Evolutionary conservation across 2,797 vertebrate species (phyloP), one percentile per base, ranked within the genome.

Genomic region (Bovichtus diacanthus): DNA sequence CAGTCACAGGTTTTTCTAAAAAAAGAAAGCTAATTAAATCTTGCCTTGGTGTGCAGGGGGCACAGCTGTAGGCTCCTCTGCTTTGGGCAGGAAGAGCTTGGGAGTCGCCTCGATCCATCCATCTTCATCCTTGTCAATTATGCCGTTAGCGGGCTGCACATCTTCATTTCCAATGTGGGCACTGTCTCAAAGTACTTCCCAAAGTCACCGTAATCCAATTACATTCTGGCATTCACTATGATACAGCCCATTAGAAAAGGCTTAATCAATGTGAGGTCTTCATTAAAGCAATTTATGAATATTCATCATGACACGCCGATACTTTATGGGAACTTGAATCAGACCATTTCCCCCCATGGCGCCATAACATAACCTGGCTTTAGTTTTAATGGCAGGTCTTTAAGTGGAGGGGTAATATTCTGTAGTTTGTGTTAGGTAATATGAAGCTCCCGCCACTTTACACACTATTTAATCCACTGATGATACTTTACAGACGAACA

Each of bases 161-260:
- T 93, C 92, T 93, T 92, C 88, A 89, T 93, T 87, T 91, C 86
- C 87, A 89, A 84, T 81, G 87, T 92, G 88, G 89, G 81, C 89
- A 81, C 87, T 72, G 84, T 91, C 90, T 92, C 90, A 88, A 90
- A 93, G 91, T 92, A 89, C 90, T 92, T 92, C 89, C 90, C 91
- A 93, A 93, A 94, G 92, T 94, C 92, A 90, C 90, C 80, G 68
- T 91, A 93, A 94, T 93, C 92, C 87, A 91, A 94, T 94, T 93
- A 94, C 49, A 90, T 74, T 71, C 88, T 86, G 87, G 86, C 88
- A 53, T 88, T 85, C 70, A 43, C 86, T 85, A 54, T 60, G 82
- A 91, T 87, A 74, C 87, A 81, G 82, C 82, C 86, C 89, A 92
- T 93, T 94, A 92, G 89, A 92, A 90, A 86, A 80, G 74, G 80